A percentile compares a stretch with the other conserved stretches of the same genome.
phyloP scores from a whole-genome alignment of 2,888 invertebrate species.

The Catocala sponsa region DNA sequence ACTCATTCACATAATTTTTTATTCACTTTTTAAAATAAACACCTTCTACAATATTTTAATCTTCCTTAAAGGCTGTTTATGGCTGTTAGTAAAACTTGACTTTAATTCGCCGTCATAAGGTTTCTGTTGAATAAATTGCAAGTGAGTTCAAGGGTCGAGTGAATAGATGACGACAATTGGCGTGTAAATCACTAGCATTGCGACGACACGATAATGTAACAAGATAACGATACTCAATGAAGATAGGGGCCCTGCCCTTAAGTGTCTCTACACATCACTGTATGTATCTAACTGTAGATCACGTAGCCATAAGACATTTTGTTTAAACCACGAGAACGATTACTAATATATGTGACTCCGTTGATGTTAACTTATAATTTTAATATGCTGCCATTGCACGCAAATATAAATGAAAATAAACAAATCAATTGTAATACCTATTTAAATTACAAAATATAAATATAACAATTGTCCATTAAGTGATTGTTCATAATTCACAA shows the following conservation, averaged over 20 bases:
- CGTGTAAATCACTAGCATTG: conserved; percentile 70
- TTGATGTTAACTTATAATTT: too few relatives aligned
- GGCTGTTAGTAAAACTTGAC: conserved; percentile 16
- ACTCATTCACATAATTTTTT: conserved; percentile 73
- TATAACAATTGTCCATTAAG: too few relatives aligned
- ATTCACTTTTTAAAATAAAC: conserved; percentile 41
- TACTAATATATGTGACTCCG: too few relatives aligned
- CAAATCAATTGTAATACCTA: too few relatives aligned
- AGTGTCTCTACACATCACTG: conserved; percentile 41
- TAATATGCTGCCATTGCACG: too few relatives aligned
- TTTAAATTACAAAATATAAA: too few relatives aligned
- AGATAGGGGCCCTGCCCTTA: conserved; percentile 77
- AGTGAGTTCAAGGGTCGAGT: conserved; percentile 50
- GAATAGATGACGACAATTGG: conserved; percentile 69
- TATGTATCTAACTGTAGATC: conserved; percentile 15
- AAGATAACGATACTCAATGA: conserved; percentile 73
- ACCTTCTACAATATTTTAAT: neutral
- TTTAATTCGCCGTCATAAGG: conserved; percentile 37
- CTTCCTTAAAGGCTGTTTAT: conserved; percentile 20
- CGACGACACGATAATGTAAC: conserved; percentile 60
- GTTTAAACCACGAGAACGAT: conserved; percentile 17
- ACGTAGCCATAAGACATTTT: conserved; percentile 26
- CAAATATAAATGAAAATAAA: too few relatives aligned
- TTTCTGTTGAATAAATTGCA: conserved; percentile 49
- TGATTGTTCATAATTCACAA: too few relatives aligned